These are phyloP conservation scores for Huso huso DNA, from an alignment of 2,797 vertebrate genomes.

Conservation along the genomic window DNA sequence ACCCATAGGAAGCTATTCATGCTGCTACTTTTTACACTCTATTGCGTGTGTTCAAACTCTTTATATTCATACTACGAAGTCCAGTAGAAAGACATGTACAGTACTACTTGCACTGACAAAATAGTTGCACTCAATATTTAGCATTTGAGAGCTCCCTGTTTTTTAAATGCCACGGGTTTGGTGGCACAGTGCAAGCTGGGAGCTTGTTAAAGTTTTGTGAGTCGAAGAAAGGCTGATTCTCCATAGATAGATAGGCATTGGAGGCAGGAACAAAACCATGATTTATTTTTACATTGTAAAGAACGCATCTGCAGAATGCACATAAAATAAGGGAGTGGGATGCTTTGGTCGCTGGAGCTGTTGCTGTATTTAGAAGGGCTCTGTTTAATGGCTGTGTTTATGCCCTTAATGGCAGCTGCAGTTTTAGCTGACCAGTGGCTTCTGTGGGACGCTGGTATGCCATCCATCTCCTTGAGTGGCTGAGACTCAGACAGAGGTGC, in stretches of 20 bases:
- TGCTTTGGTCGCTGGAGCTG: neutral
- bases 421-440: slow-evolving; percentile 31
- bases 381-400: slow-evolving; percentile 3
- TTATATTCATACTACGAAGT: too few relatives aligned
- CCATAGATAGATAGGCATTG: neutral
- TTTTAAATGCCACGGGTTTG: too few relatives aligned
- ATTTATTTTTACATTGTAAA: neutral
- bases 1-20: too few relatives aligned
- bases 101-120: too few relatives aligned
- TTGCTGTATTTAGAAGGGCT: slow-evolving; percentile 17
- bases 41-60: too few relatives aligned
- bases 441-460: slow-evolving; percentile 52
- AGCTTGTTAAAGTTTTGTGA: slow-evolving; percentile 19
- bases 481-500: neutral
- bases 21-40: too few relatives aligned
- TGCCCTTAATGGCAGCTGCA: neutral
- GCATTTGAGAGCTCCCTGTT: too few relatives aligned
- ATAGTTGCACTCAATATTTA: too few relatives aligned
- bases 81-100: too few relatives aligned
- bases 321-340: slow-evolving; percentile 5
- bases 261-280: slow-evolving; percentile 3
- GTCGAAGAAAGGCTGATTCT: slow-evolving; percentile 15
- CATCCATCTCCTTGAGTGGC: slow-evolving; percentile 35
- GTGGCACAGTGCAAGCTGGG: slow-evolving; percentile 2
- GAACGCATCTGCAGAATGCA: neutral